These are phyloP conservation scores for Sebastes kiyomatsui DNA, from an alignment of 2,797 vertebrate genomes.

Conservation along the genomic window DNA sequence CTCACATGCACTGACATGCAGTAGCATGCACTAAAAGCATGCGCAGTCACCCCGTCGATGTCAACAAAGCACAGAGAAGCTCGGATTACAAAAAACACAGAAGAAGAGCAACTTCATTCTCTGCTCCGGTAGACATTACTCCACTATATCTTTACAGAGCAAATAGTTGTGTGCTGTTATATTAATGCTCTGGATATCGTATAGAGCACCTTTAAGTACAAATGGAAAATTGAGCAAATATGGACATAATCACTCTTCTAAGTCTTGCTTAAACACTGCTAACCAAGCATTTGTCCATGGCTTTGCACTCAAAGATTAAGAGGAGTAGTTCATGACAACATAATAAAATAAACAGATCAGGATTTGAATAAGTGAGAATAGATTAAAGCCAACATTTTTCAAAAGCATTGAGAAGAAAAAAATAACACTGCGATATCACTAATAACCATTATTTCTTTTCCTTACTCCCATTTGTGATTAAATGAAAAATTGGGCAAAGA, in stretches of 20 bases:
- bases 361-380: background rate
- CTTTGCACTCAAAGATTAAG: background rate
- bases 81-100: background rate
- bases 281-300: background rate
- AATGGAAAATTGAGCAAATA: background rate
- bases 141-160: background rate
- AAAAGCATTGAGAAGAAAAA: background rate
- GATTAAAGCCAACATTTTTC: background rate
- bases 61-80: background rate
- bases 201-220: background rate
- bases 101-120: background rate
- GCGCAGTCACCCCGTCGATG: background rate
- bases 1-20: background rate
- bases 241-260: background rate
- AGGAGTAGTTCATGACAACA: background rate
- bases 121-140: background rate
- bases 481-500: background rate
- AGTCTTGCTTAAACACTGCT: background rate
- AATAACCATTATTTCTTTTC: background rate
- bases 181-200: too few relatives aligned
- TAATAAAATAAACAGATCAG: conserved; percentile 11
- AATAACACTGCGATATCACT: background rate
- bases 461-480: background rate
- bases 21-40: background rate
- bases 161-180: background rate